phyloP scores from a whole-genome alignment of 2,797 vertebrate species.

The Oryzias sinensis region DNA sequence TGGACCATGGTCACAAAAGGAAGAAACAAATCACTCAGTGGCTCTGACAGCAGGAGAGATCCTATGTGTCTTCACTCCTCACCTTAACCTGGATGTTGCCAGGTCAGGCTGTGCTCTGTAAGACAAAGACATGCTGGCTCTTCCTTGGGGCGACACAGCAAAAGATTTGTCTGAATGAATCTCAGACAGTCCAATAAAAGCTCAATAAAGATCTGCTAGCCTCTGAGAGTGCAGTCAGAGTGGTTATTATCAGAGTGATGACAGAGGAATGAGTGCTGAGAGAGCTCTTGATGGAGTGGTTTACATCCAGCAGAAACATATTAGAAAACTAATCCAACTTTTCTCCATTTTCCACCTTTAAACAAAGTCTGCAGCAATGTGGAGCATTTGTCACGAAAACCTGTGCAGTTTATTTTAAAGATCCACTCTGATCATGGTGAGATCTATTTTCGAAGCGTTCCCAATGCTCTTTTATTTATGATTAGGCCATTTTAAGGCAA shows the following conservation, averaged over 20 bases:
- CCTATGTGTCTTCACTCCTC: slow-evolving; percentile 46
- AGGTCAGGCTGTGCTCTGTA: slow-evolving; percentile 27
- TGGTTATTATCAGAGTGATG: slow-evolving; percentile 48
- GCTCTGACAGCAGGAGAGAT: slow-evolving; percentile 17
- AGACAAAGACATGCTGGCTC: slow-evolving; percentile 16
- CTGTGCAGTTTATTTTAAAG: no score
- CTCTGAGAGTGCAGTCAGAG: slow-evolving; percentile 35
- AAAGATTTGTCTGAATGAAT: slow-evolving; percentile 17
- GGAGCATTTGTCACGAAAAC: no score
- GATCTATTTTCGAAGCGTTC: no score
- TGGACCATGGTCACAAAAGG: no score
- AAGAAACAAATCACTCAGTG: no score
- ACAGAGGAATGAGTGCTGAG: slow-evolving; percentile 15
- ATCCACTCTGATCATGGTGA: no score
- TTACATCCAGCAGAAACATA: slow-evolving; percentile 32
- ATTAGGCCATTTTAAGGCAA: no score
- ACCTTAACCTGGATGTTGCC: slow-evolving; percentile 40
- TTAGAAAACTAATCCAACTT: not conserved
- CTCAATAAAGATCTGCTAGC: slow-evolving; percentile 38
- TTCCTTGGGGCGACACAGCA: slow-evolving; percentile 20
- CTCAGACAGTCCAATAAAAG: slow-evolving; percentile 47
- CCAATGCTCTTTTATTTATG: no score
- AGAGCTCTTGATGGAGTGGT: slow-evolving; percentile 34
- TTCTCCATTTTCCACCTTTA: not conserved
- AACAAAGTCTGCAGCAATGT: not conserved